These are phyloP conservation scores for Caenorhabditis panamensis DNA, from an alignment of 2,888 invertebrate species.

Conservation along the genomic window DNA sequence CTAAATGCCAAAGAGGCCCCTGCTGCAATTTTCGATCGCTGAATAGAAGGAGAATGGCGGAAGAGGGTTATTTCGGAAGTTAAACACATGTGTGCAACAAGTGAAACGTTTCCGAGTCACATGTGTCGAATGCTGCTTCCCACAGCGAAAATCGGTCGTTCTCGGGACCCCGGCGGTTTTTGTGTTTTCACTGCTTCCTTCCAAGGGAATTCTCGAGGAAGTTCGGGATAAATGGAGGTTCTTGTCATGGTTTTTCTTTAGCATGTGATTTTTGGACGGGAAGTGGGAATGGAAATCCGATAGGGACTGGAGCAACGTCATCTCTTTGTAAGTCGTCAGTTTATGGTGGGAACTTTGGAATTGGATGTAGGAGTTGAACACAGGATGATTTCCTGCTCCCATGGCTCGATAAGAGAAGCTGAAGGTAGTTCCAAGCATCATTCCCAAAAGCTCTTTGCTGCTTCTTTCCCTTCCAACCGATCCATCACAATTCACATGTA, in stretches of 20 bases:
- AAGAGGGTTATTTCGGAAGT: constrained; percentile 28
- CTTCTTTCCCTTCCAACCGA: background rate
- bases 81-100: constrained; percentile 41
- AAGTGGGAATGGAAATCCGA: background rate
- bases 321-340: too few relatives aligned
- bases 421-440: background rate
- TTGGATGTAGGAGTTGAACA: too few relatives aligned
- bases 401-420: background rate
- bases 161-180: background rate
- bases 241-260: background rate
- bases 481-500: constrained; percentile 1
- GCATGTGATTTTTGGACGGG: too few relatives aligned
- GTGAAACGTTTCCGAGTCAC: constrained; percentile 25
- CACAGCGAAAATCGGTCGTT: constrained; percentile 37
- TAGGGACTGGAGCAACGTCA: background rate
- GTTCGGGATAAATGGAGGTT: background rate
- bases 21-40: constrained; percentile 2
- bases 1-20: background rate
- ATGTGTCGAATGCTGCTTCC: constrained; percentile 37
- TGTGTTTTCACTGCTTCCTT: constrained; percentile 1
- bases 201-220: background rate
- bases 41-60: background rate
- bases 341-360: too few relatives aligned
- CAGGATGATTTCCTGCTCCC: too few relatives aligned
- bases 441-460: background rate